Conservation (phyloP, 2,797 vertebrate species). For the Lithobates sylvaticus region DNA sequence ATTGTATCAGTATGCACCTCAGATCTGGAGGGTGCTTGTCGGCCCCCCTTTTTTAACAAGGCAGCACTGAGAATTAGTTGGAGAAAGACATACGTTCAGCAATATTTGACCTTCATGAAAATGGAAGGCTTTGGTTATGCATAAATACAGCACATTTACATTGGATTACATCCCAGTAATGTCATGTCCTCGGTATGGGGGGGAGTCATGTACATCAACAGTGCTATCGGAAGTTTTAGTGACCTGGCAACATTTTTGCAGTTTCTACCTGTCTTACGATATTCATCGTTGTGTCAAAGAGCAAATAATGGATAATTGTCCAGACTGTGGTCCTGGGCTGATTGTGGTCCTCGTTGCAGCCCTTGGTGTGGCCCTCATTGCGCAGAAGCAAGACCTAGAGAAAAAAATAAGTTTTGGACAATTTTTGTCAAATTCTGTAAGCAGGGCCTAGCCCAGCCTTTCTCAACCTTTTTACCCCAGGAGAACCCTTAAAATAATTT, state of each 20-base stretch:
- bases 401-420: no score
- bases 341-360: no score
- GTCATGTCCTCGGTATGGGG: neutral
- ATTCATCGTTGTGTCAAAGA: neutral
- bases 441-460: no score
- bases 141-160: neutral
- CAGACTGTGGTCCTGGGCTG: no score
- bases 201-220: neutral
- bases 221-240: neutral
- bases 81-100: conserved; percentile 13
- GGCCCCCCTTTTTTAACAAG: neutral
- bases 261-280: neutral
- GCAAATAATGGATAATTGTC: no score
- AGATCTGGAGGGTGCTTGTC: neutral
- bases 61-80: conserved; percentile 7
- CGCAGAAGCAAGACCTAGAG: no score
- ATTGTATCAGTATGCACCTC: conserved; percentile 13
- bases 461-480: no score
- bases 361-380: no score
- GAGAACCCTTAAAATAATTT: no score
- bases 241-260: neutral
- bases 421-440: no score
- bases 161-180: neutral
- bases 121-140: conserved; percentile 16
- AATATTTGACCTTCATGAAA: conserved; percentile 32